Evolutionary conservation across 2,888 invertebrate species (phyloP).

Genomic region (Xestia c-nigrum): DNA sequence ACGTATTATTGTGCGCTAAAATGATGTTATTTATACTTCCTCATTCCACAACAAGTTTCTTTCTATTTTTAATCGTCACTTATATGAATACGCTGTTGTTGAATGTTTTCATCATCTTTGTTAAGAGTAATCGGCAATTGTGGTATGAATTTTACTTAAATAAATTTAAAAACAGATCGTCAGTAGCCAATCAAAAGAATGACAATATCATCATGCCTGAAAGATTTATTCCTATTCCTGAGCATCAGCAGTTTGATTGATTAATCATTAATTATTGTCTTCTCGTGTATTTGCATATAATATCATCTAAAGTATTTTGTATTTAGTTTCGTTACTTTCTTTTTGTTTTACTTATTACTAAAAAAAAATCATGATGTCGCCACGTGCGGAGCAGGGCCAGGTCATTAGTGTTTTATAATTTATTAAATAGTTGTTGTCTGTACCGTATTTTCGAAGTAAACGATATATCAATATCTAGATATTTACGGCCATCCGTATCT

Average conservation of each 20-base stretch:
- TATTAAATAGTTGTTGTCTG: not conserved
- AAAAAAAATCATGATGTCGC: too few relatives aligned
- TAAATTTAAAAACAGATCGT: not conserved
- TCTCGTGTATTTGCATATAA: too few relatives aligned
- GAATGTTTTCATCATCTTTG: not conserved
- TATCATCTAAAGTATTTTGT: too few relatives aligned
- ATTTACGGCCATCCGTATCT: not conserved
- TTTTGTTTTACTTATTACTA: too few relatives aligned
- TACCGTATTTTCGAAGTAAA: not conserved
- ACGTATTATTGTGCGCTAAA: not conserved
- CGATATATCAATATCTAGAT: not conserved
- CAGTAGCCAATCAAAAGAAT: not conserved
- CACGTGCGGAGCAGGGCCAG: not conserved
- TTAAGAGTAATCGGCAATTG: constrained; percentile 24
- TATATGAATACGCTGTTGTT: not conserved
- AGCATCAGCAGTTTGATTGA: not conserved
- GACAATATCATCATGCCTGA: not conserved
- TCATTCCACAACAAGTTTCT: not conserved
- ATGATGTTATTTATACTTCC: not conserved
- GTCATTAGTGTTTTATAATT: not conserved
- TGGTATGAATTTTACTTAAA: not conserved
- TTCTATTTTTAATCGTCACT: not conserved
- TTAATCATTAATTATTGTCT: not conserved
- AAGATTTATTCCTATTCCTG: not conserved
- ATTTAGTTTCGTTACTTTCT: too few relatives aligned